Conservation (phyloP, 2,113 vertebrate species). For the Ariopsis seemanni region DNA sequence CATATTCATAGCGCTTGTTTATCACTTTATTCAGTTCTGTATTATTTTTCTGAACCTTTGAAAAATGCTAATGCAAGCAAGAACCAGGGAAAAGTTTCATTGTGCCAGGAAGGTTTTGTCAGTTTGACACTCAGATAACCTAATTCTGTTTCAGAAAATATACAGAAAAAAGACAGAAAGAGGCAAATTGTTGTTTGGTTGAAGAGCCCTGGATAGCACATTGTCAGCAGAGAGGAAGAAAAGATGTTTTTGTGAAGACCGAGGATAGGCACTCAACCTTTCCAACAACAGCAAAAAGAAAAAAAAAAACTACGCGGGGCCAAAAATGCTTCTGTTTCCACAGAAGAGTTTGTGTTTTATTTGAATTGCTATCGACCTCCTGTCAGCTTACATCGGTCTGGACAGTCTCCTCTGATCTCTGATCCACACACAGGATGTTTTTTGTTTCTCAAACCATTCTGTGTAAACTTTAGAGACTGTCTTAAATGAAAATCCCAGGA, state of each 20-base stretch:
- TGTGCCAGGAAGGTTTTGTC: constrained; percentile 53
- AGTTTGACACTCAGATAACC: constrained; percentile 60
- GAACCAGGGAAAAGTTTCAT: constrained; percentile 29
- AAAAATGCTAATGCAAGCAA: constrained; percentile 50
- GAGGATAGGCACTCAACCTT: constrained; percentile 71
- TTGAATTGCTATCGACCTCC: too few species aligned
- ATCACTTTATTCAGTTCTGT: constrained; percentile 43
- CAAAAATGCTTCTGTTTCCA: constrained; percentile 49
- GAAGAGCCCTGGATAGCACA: constrained; percentile 1
- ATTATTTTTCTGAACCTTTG: constrained; percentile 12
- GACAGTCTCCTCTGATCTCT: too few species aligned
- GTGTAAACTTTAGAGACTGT: too few species aligned
- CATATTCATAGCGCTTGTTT: constrained; percentile 32
- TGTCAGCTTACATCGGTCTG: too few species aligned
- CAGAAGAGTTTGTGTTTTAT: too few species aligned
- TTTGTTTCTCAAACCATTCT: too few species aligned
- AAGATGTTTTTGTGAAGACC: constrained; percentile 22
- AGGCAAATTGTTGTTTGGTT: constrained; percentile 11
- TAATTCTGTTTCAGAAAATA: constrained; percentile 14
- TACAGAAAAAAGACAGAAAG: constrained; percentile 2
- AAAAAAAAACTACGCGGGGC: constrained; percentile 60
- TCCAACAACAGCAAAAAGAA: constrained; percentile 44
- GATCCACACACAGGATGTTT: too few species aligned
- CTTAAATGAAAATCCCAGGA: too few species aligned
- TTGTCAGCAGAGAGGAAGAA: constrained; percentile 25